These are phyloP conservation scores for Cremastinae sp. DNA, from an alignment of 2,888 invertebrate genomes.

Conservation along the genomic window DNA sequence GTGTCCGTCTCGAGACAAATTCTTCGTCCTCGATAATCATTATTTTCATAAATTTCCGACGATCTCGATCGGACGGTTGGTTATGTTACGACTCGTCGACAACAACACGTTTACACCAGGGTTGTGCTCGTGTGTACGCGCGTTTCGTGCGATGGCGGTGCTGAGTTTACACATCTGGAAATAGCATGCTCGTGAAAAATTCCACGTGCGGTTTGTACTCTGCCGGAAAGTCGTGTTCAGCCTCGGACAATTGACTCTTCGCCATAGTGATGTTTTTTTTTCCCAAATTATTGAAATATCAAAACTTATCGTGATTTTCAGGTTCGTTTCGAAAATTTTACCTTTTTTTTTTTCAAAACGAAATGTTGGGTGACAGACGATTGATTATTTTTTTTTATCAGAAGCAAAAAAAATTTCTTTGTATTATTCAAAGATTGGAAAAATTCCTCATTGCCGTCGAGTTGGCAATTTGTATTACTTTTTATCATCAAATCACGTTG, in stretches of 20 bases:
- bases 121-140: background rate
- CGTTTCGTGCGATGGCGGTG: conserved; percentile 18
- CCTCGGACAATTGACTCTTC: conserved; percentile 22
- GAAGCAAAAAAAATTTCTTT: too few relatives aligned
- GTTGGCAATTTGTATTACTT: too few relatives aligned
- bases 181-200: conserved; percentile 59
- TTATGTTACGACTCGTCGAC: conserved; percentile 2
- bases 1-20: background rate
- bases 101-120: background rate
- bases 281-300: background rate
- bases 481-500: too few relatives aligned
- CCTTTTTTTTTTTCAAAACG: too few relatives aligned
- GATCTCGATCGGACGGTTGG: conserved; percentile 7
- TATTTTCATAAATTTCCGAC: conserved; percentile 1
- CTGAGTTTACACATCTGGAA: conserved; percentile 61
- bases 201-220: conserved; percentile 44
- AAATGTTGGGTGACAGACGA: too few relatives aligned
- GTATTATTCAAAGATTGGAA: too few relatives aligned
- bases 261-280: background rate
- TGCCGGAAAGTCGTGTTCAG: conserved; percentile 54
- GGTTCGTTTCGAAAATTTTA: too few relatives aligned
- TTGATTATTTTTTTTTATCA: too few relatives aligned
- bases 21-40: background rate
- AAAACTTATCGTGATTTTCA: too few relatives aligned
- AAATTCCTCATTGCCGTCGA: background rate